A percentile compares a stretch with the other conserved stretches of the same genome.
Evolutionary conservation across 2,113 vertebrate species (phyloP).

Genomic region (Hippocampus barbouri): DNA sequence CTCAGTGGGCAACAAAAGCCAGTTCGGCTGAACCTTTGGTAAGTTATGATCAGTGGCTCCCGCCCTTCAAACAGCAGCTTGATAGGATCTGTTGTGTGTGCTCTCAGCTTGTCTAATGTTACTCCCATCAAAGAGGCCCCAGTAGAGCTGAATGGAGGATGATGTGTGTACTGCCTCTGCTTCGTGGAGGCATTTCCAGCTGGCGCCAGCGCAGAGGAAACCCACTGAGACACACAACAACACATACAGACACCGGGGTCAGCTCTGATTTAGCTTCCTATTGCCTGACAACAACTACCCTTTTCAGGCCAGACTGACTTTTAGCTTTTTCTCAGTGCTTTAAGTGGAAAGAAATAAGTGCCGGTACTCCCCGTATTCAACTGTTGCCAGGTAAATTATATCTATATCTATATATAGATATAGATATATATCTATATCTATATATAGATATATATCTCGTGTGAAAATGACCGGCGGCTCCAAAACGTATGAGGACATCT

Average conservation of each 20-base stretch:
- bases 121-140: slow-evolving; percentile 65
- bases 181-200: slow-evolving; percentile 74
- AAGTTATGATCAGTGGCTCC: slow-evolving; percentile 58
- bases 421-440: too few relatives aligned
- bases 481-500: too few relatives aligned
- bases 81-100: slow-evolving; percentile 61
- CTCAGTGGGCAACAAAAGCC: slow-evolving; percentile 28
- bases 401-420: too few relatives aligned
- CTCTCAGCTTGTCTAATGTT: slow-evolving; percentile 65
- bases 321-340: neutral
- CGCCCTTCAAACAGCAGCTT: slow-evolving; percentile 56
- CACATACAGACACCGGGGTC: slow-evolving; percentile 73
- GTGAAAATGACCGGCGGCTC: too few relatives aligned
- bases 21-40: slow-evolving; percentile 18
- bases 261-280: slow-evolving; percentile 52
- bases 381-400: too few relatives aligned
- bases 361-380: too few relatives aligned
- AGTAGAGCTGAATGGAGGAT: slow-evolving; percentile 61
- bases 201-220: slow-evolving; percentile 75
- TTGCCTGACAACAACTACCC: slow-evolving; percentile 38
- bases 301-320: slow-evolving; percentile 47
- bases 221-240: slow-evolving; percentile 75
- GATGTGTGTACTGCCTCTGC: slow-evolving; percentile 66
- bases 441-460: too few relatives aligned
- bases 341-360: too few relatives aligned